phyloP scores from a whole-genome alignment of 2,113 vertebrate genomes.

The Acanthochromis polyacanthus region DNA sequence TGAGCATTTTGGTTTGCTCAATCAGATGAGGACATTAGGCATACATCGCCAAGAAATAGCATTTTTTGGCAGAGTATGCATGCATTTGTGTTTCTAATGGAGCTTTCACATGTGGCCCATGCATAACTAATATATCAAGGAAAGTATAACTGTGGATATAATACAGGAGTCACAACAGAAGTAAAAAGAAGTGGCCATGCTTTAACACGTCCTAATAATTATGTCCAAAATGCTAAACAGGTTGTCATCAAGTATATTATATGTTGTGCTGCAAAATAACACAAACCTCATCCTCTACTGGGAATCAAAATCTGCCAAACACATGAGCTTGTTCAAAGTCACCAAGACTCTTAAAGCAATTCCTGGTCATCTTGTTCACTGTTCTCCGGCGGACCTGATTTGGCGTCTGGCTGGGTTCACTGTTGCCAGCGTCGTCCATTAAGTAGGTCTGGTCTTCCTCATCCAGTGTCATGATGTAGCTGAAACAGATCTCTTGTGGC shows the following conservation, averaged over 20 bases:
- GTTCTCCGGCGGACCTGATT: not conserved
- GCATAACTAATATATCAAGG: not conserved
- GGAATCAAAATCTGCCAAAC: constrained; percentile 80
- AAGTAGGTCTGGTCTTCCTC: constrained; percentile 83
- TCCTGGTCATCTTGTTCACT: constrained; percentile 76
- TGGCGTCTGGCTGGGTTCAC: constrained; percentile 70
- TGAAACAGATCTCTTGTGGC: constrained; percentile 88
- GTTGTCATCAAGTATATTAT: not conserved
- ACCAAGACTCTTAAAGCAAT: constrained; percentile 86
- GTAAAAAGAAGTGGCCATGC: not conserved
- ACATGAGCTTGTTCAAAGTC: constrained; percentile 87
- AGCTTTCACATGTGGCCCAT: not conserved
- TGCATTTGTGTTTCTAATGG: not conserved
- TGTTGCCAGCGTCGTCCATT: constrained; percentile 82
- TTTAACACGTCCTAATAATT: too few species aligned
- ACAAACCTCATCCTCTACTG: constrained; percentile 30
- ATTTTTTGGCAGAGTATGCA: not conserved
- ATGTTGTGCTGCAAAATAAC: not conserved
- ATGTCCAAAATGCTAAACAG: not conserved
- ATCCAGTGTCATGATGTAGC: constrained; percentile 88
- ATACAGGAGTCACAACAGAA: not conserved
- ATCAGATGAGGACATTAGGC: not conserved
- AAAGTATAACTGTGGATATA: not conserved
- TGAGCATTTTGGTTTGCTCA: constrained; percentile 1
- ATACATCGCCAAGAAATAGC: too few species aligned